Evolutionary conservation across 2,888 invertebrate genomes (phyloP), one percentile per base, ranked within the genome.

Genomic region (Abrostola tripartita): DNA sequence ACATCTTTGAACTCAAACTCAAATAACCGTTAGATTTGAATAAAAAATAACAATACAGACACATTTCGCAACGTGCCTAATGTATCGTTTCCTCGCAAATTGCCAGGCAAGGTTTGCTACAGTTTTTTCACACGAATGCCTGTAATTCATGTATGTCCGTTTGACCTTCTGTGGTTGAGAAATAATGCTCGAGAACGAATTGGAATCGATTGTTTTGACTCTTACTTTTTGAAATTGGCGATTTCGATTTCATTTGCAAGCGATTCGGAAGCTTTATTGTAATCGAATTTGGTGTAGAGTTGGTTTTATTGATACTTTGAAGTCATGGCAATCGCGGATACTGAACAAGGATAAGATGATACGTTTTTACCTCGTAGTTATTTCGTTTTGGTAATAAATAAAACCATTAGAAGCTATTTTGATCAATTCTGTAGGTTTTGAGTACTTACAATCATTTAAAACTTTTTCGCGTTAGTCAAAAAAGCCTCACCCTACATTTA

Each of bases 51-150:
- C 52, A 58, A 38, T 1, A 47, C 49, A 52, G 5, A 71, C 65
- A 79, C 79, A 81, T 86, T 87, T 85, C 85, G 76, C 79, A 86
- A 87, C 59, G 50, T 40, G n/a, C 4, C 57, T 83, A 85, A 85
- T 83, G 74, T 74, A 74, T 76, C 73, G 70, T 85, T 84, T 87
- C 85, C 85, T 83, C 71, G 78, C 79, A 74, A 74, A 74, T 60
- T 51, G 59, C 47, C 53, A 8, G 50, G 53, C 63, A 52, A 68
- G 60, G 70, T 74, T 83, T 78, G 78, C 79, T 74, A 67, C 62
- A 67, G 75, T 86, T 89, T 89, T 90, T 90, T 90, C 90, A 89
- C 90, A 90, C 88, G 84, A 82, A 79, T 76, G 65, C 74, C 38
- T 82, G 76, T 86, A 87, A 89, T 88, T 85, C 37, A 14, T 83